A percentile compares a stretch with the other conserved stretches of the same genome.
Conservation (phyloP, 2,797 vertebrate genomes). For the Pempheris klunzingeri region DNA sequence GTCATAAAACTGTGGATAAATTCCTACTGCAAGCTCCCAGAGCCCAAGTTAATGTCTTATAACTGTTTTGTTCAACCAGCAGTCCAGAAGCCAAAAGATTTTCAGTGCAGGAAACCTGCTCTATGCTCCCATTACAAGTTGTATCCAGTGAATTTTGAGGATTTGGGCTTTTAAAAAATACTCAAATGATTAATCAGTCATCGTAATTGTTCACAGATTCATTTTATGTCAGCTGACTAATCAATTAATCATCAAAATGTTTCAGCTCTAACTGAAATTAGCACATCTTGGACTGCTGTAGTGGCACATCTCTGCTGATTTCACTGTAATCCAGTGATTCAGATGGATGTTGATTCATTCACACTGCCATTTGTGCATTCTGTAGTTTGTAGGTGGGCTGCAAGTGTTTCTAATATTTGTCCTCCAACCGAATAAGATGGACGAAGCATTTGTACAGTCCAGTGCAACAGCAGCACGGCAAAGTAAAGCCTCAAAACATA, state of each 20-base stretch:
- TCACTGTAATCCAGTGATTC: background rate
- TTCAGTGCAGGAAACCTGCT: background rate
- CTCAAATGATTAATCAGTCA: background rate
- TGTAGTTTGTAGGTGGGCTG: background rate
- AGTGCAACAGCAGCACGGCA: background rate
- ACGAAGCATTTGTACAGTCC: background rate
- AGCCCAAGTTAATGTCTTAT: background rate
- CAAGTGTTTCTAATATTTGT: background rate
- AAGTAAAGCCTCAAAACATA: background rate
- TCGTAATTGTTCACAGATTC: background rate
- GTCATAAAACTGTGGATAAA: background rate
- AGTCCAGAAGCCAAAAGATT: background rate
- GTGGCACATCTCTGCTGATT: no score
- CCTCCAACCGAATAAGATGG: background rate
- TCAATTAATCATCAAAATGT: background rate
- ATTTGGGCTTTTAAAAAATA: background rate
- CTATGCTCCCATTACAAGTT: background rate
- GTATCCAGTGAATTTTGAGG: background rate
- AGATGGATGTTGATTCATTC: background rate
- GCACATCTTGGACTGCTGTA: background rate
- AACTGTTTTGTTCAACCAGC: constrained; percentile 3
- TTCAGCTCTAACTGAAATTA: background rate
- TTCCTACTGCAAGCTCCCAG: background rate
- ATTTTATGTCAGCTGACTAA: background rate
- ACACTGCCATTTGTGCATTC: background rate